Percentiles rank a stretch among this genome's conserved stretches.
Conservation (phyloP, 2,113 vertebrate genomes). For the Probosciger aterrimus region DNA sequence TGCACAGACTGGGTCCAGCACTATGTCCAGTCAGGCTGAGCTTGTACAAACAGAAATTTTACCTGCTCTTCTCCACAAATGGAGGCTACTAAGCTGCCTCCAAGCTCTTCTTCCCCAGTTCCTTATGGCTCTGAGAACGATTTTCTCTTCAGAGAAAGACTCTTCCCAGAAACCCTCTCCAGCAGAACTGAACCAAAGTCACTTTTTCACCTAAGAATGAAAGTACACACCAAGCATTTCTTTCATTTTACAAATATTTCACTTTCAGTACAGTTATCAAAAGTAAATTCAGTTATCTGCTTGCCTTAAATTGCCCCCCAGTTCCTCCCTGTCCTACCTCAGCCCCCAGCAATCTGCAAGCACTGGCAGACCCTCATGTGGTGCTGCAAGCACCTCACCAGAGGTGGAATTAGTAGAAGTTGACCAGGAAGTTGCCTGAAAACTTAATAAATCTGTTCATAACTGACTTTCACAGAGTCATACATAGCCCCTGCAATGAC, state of each 20-base stretch:
- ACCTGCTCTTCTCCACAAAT: neutral
- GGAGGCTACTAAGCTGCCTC: neutral
- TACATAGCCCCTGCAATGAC: neutral
- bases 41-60: neutral
- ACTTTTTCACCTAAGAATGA: neutral
- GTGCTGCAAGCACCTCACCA: neutral
- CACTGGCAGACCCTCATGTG: neutral
- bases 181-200: neutral
- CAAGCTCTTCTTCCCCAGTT: neutral
- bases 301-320: neutral
- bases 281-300: neutral
- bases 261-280: neutral
- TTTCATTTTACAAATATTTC: neutral
- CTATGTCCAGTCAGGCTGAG: neutral
- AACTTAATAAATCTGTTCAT: neutral
- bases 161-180: neutral
- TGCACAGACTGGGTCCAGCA: neutral
- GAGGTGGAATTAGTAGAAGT: neutral
- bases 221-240: neutral
- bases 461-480: neutral
- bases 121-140: neutral
- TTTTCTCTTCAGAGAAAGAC: neutral
- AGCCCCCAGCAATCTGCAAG: neutral
- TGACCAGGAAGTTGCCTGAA: neutral
- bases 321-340: neutral